phyloP scores from a whole-genome alignment of 2,113 vertebrate genomes.

The Pelodiscus sinensis region DNA sequence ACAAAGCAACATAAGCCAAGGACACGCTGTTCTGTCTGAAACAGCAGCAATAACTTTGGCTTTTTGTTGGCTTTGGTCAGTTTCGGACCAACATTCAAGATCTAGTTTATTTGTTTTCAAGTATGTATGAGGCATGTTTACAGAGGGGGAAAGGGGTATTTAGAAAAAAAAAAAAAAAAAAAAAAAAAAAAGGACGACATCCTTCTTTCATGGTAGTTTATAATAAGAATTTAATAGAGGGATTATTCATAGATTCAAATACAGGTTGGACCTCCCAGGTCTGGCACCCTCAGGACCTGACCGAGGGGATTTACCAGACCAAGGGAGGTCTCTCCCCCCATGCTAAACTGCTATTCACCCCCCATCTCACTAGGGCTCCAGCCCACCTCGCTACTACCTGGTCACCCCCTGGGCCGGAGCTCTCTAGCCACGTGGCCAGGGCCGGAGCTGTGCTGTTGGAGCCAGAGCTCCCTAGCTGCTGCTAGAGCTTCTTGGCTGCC shows the following conservation, averaged over 20 bases:
- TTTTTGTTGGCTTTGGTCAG: background rate
- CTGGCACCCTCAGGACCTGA: too few species aligned
- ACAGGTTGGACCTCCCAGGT: background rate
- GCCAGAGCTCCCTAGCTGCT: too few species aligned
- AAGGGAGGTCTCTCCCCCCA: too few species aligned
- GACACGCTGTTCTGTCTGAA: background rate
- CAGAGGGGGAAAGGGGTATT: background rate
- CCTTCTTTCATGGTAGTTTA: background rate
- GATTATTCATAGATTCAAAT: constrained; percentile 2
- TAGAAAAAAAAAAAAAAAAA: too few species aligned
- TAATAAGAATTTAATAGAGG: background rate
- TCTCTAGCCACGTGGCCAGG: too few species aligned
- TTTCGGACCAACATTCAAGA: background rate
- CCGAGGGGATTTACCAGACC: too few species aligned
- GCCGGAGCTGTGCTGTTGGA: too few species aligned
- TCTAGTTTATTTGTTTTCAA: background rate
- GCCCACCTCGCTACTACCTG: too few species aligned
- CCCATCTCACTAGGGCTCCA: too few species aligned
- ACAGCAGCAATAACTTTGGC: background rate
- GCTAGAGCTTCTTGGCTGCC: too few species aligned
- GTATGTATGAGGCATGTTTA: background rate
- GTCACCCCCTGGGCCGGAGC: too few species aligned
- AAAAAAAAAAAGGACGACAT: background rate
- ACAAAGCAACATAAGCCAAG: background rate
- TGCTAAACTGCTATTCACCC: too few species aligned